Evolutionary conservation across 2,888 invertebrate genomes (phyloP), one percentile per base, ranked within the genome.

Genomic region (Heliconius cydno): DNA sequence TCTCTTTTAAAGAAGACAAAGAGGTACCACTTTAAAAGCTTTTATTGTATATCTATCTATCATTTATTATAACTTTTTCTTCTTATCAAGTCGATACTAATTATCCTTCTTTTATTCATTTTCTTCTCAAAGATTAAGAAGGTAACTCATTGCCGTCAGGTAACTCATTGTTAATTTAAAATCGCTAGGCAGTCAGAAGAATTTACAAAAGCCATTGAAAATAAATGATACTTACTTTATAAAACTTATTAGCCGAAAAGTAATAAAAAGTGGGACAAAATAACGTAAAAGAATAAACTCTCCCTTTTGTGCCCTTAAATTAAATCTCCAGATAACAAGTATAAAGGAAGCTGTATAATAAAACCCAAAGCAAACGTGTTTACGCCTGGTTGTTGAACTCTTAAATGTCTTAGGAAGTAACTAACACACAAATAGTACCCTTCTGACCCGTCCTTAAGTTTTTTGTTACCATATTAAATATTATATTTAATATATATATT

Each of bases 371-470:
- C 71, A 71, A 73, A 73, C 72, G 57, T 73, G 72, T 73, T 73
- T 73, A 57, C n/a, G 72, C 57, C 72, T 73, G 72, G 72, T 73
- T 73, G 57, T 73, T 73, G 72, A 73, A 73, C 72, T 73, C 34
- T 73, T 60, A 60, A 72, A 41, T 34, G 57, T 57, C 72, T 73
- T 60, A 73, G 57, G 72, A 73, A 30, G n/a, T 30, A 34, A 73
- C 57, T 34, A 73, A 60, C 34, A 73, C 34, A 13, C n/a, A 34
- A 73, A 73, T 34, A n/a, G n/a, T 60, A 60, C 34, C 13, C 22
- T 30, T 72, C 72, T 30, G 28, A 72, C 19, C 52, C 13, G 13
- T 71, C 6, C 22, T 1, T 57, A 30, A 3, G 30, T 6, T 34
- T 57, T 72, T 57, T 57, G 30, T 19, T 19, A 41, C 3, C 25